Base-by-base conservation (phyloP, 2,113 vertebrate genomes). In the Rhinoderma darwinii region DNA sequence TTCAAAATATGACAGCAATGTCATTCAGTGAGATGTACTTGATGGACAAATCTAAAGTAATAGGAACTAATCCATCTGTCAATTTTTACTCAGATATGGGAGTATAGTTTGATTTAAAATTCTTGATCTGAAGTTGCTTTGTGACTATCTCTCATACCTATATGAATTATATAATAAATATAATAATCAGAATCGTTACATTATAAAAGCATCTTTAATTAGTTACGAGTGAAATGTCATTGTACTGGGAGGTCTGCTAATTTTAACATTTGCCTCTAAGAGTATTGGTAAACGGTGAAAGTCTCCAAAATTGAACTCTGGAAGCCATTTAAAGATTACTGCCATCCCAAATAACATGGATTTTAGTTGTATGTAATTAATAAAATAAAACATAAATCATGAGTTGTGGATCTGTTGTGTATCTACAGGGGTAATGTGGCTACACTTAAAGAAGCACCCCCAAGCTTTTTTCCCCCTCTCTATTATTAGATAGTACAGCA, bases 1-100 rank as follows among this genome's bases (percentile, higher is more conserved):
- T 82, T 44, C 9, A 68, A 30, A 82, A 66, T 30, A 68, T 82
- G 59, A 44, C 75, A 81, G 78, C 20, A 39, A 63, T n/a, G 76
- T 44, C 25, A 66, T 63, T 56, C 30, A n/a, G 37, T 82, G 6
- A n/a, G 5, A 15, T 8, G 8, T 82, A 59, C 22, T 44, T 82
- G 37, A 82, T 66, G n/a, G 59, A 27, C 80, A 32, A 32, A 25
- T 82, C 14, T 66, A 47, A n/a, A 68, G 27, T 66, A 17, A 82
- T 66, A 17, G 25, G 15, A 44, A 30, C 15, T 44, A 41, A 68
- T 66, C 39, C 39, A 82, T 66, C 59, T 27, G 43, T 82, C 37
- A 80, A 20, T n/a, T 82, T 79, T n/a, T 25, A 43, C 30, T 66
- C 44, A 39, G 25, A 43, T 54, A 18, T 78, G 27, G 1, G 27